Evolutionary conservation across 1,140 invertebrate species (phyloP).

Genomic region (Augochlora pura): DNA sequence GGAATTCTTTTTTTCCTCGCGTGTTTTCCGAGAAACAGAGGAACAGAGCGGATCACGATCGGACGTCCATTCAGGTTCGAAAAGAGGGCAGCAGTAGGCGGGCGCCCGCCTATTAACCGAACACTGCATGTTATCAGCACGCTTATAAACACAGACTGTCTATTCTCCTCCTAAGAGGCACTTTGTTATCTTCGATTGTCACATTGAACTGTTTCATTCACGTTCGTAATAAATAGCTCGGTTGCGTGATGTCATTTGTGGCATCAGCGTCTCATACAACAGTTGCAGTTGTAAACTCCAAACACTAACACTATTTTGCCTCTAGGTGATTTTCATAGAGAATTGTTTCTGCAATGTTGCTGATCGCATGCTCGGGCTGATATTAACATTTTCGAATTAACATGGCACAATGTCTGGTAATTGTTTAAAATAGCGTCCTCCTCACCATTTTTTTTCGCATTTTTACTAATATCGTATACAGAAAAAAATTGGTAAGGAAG

Average conservation of each 20-base stretch:
- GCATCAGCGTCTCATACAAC: too few relatives aligned
- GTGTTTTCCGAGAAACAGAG: conserved; percentile 27
- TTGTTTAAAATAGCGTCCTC: too few relatives aligned
- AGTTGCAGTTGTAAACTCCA: background rate
- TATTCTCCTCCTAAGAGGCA: conserved; percentile 19
- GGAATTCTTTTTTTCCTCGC: conserved; percentile 20
- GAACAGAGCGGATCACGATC: background rate
- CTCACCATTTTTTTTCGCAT: too few relatives aligned
- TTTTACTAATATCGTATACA: too few relatives aligned
- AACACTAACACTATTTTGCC: background rate
- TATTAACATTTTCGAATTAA: too few relatives aligned
- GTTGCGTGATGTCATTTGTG: conserved; percentile 15
- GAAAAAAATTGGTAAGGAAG: too few relatives aligned
- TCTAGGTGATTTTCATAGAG: background rate
- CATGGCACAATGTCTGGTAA: too few relatives aligned
- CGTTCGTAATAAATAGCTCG: conserved; percentile 45
- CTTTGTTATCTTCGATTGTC: conserved; percentile 39
- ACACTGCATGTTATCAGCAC: conserved; percentile 43
- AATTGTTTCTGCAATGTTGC: too few relatives aligned
- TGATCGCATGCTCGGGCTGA: too few relatives aligned
- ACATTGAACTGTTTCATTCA: conserved; percentile 52
- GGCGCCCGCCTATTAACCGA: conserved; percentile 2
- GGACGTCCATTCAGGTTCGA: too few relatives aligned
- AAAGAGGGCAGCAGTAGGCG: background rate
- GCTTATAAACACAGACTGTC: conserved; percentile 33